Conservation (phyloP, 2,888 invertebrate genomes). For the Sminthurinus aureus region DNA sequence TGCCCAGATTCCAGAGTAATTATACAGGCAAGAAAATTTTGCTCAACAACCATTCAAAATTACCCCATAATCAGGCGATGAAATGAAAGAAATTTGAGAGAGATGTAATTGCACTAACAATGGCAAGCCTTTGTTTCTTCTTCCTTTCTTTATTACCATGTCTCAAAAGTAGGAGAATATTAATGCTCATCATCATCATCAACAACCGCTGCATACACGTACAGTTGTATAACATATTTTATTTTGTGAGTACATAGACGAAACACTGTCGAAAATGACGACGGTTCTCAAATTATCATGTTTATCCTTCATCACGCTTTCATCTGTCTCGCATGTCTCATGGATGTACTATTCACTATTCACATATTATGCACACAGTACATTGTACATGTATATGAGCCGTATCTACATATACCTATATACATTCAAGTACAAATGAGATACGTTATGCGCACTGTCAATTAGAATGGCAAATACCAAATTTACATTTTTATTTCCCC, state of each 20-base stretch:
- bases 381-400: too few species aligned
- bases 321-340: not conserved
- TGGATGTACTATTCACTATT: too few species aligned
- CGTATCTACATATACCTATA: too few species aligned
- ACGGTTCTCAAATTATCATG: not conserved
- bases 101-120: not conserved
- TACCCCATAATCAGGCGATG: not conserved
- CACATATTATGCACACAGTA: too few species aligned
- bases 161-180: too few species aligned
- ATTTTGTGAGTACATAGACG: too few species aligned
- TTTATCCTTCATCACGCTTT: not conserved
- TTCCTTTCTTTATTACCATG: not conserved
- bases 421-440: not conserved
- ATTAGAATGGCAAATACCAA: not conserved
- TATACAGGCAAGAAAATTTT: not conserved
- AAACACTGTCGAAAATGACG: not conserved
- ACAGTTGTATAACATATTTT: too few species aligned
- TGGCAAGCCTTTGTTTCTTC: not conserved
- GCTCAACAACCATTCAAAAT: not conserved
- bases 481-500: not conserved
- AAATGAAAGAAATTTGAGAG: not conserved
- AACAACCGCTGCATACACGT: too few species aligned
- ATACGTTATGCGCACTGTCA: not conserved
- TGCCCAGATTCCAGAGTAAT: constrained; percentile 11
- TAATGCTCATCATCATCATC: too few species aligned